A percentile compares a stretch with the other conserved stretches of the same genome.
Evolutionary conservation across 92 coral and sea anemone genomes (phyloP).

Genomic region (Siderastrea siderea): DNA sequence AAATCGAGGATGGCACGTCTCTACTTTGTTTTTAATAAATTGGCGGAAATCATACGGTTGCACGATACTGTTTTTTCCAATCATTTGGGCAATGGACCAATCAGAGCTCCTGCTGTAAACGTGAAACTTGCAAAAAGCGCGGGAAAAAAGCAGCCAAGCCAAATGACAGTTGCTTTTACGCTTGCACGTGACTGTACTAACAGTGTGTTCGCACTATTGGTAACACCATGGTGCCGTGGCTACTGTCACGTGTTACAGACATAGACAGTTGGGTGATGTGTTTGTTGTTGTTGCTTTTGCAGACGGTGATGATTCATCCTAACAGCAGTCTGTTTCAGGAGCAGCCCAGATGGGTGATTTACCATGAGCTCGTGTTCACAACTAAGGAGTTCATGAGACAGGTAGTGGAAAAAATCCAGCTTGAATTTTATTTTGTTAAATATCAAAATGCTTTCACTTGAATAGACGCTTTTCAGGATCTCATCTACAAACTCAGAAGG

Average conservation of each 20-base stretch:
- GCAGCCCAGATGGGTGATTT: constrained; percentile 96
- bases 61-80: background rate
- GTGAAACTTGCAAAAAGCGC: no score
- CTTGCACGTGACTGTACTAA: no score
- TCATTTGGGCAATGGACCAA: background rate
- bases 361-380: constrained; percentile 96
- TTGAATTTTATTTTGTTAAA: no score
- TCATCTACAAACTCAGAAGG: no score
- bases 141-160: background rate
- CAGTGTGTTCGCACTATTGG: no score
- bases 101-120: background rate
- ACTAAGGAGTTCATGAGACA: constrained; percentile 99
- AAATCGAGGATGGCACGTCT: no score
- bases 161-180: background rate
- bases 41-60: no score
- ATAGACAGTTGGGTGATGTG: background rate
- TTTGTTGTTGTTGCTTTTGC: constrained; percentile 2
- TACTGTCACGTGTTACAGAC: background rate
- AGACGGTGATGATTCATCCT: constrained; percentile 99
- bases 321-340: constrained; percentile 96
- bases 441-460: no score
- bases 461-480: no score
- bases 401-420: constrained; percentile 39
- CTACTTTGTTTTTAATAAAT: no score
- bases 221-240: no score